Conservation (phyloP, 2,888 invertebrate genomes). For the Sylvicola cinctus region DNA sequence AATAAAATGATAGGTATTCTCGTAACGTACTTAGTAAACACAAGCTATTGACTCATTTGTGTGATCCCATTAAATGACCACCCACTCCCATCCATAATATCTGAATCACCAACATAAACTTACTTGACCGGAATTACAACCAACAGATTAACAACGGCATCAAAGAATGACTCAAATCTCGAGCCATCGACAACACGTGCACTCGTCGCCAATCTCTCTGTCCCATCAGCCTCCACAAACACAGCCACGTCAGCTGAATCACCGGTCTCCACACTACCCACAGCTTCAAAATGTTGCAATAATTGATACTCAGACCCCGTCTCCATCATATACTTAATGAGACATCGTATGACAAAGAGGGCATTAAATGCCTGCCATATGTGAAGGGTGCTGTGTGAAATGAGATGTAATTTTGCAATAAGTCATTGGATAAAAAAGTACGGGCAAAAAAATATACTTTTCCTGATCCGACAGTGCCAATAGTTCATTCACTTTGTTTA, state of each 20-base stretch:
- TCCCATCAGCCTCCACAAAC: constrained; percentile 2
- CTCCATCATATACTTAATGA: constrained; percentile 76
- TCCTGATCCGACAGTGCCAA: constrained; percentile 71
- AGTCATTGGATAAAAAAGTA: constrained; percentile 4
- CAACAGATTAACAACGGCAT: constrained; percentile 24
- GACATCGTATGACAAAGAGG: constrained; percentile 68
- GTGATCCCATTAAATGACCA: no score
- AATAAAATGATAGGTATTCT: no score
- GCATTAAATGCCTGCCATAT: constrained; percentile 93
- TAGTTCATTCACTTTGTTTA: constrained; percentile 61
- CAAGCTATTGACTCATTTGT: no score
- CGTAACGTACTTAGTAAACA: no score
- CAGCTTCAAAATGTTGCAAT: constrained; percentile 56
- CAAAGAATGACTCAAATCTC: constrained; percentile 24
- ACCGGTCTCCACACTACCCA: constrained; percentile 20
- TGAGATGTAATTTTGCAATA: neutral
- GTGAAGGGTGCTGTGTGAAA: constrained; percentile 32
- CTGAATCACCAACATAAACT: constrained; percentile 5
- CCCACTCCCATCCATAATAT: no score
- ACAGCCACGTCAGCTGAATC: no score
- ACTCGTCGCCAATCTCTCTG: neutral
- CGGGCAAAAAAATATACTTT: constrained; percentile 36
- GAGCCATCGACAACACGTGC: constrained; percentile 21
- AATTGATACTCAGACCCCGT: constrained; percentile 76
- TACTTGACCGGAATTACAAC: constrained; percentile 25